Evolutionary conservation across 1,140 invertebrate genomes (phyloP).

Genomic region (Nomia melanderi): DNA sequence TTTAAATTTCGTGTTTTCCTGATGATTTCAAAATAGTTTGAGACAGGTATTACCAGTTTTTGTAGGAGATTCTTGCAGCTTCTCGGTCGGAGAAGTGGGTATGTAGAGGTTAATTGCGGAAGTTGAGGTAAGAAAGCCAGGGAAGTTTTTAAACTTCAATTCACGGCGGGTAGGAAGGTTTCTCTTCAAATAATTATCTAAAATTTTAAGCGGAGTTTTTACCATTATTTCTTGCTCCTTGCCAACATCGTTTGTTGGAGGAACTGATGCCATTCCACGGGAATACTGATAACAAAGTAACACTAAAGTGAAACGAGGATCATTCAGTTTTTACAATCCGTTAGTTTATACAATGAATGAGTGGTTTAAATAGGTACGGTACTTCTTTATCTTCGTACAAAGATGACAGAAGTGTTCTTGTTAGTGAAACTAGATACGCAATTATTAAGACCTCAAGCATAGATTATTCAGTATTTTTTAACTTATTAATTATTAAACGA

Average conservation of each 20-base stretch:
- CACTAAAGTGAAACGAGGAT: neutral
- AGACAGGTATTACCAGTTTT: too few relatives aligned
- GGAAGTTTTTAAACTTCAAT: slow-evolving; percentile 14
- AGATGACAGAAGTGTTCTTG: too few relatives aligned
- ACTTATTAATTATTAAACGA: too few relatives aligned
- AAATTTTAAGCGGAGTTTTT: slow-evolving; percentile 23
- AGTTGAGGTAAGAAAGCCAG: neutral
- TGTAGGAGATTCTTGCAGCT: neutral
- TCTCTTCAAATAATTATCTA: slow-evolving; percentile 39
- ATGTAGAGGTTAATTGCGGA: slow-evolving; percentile 9
- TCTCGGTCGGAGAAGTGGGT: neutral
- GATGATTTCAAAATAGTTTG: neutral
- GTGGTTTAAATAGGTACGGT: too few relatives aligned
- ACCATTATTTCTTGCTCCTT: neutral
- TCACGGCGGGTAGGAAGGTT: slow-evolving; percentile 13
- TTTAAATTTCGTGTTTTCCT: slow-evolving; percentile 13
- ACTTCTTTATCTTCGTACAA: too few relatives aligned
- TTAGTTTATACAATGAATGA: too few relatives aligned
- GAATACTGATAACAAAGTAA: neutral
- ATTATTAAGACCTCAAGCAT: too few relatives aligned
- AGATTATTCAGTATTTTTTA: too few relatives aligned
- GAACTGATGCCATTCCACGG: too few relatives aligned
- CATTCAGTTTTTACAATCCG: neutral
- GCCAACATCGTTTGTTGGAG: neutral
- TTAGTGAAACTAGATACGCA: too few relatives aligned